Percentiles rank a stretch among this genome's conserved stretches.
Evolutionary conservation across 2,797 vertebrate species (phyloP).

Genomic region (Iguana delicatissima): DNA sequence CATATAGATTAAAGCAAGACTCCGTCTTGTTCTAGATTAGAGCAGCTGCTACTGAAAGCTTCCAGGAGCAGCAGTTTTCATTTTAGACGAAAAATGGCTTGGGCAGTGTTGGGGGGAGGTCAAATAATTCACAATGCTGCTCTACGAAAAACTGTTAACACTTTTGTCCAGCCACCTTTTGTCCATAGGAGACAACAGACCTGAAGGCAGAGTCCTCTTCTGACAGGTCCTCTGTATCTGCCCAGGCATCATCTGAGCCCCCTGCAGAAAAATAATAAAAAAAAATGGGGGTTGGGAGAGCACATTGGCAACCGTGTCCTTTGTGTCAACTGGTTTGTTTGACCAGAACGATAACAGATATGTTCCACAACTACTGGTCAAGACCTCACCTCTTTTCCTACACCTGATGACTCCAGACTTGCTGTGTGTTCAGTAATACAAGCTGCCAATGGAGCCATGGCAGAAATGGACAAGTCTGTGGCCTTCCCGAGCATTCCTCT

Average conservation of each 20-base stretch:
- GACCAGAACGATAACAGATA: neutral
- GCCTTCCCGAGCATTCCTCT: too few relatives aligned
- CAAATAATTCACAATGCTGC: too few relatives aligned
- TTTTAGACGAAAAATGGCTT: too few relatives aligned
- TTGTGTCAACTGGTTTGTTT: neutral
- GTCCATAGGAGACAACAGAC: constrained; percentile 77
- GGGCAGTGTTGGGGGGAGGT: too few relatives aligned
- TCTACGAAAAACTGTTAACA: neutral
- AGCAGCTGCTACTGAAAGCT: too few relatives aligned
- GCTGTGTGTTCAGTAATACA: neutral
- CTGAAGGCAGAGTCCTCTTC: constrained; percentile 89
- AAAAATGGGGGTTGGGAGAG: constrained; percentile 19
- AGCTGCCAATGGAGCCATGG: neutral
- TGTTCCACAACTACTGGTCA: neutral
- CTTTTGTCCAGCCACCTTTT: too few relatives aligned
- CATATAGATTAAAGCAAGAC: too few relatives aligned
- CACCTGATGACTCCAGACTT: neutral
- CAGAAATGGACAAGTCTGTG: too few relatives aligned
- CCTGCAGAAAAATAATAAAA: constrained; percentile 79
- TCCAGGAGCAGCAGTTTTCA: too few relatives aligned
- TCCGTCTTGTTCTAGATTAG: too few relatives aligned
- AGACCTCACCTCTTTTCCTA: neutral
- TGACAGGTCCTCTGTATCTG: constrained; percentile 88
- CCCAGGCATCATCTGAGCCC: constrained; percentile 91
- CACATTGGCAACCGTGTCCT: neutral